Percentiles rank a stretch among this genome's conserved stretches.
Evolutionary conservation across 1,140 invertebrate genomes (phyloP).

Genomic region (Zelostemma sp.): DNA sequence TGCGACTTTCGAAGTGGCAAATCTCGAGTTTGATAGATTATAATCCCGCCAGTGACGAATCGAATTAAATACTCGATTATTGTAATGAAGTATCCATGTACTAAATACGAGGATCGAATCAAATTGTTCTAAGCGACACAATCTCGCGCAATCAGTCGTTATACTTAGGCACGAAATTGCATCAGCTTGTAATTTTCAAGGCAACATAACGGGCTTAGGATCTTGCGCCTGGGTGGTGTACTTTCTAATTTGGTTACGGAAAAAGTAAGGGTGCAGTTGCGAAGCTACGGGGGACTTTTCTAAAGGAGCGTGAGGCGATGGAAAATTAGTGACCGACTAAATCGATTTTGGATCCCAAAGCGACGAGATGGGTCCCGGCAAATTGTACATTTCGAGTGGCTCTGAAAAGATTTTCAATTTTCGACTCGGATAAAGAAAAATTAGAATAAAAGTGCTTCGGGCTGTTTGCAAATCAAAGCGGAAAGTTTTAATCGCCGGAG

Average conservation of each 20-base stretch:
- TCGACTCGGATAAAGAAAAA: too few relatives aligned
- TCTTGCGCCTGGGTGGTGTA: slow-evolving; percentile 48
- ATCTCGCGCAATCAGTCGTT: slow-evolving; percentile 60
- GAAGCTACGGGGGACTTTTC: slow-evolving; percentile 33
- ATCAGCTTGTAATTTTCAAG: slow-evolving; percentile 62
- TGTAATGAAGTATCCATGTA: slow-evolving; percentile 33
- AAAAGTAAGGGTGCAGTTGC: slow-evolving; percentile 57
- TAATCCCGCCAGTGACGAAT: slow-evolving; percentile 19
- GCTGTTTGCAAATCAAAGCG: background rate
- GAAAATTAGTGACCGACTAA: slow-evolving; percentile 60
- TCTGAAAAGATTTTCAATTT: too few relatives aligned
- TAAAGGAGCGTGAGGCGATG: slow-evolving; percentile 45
- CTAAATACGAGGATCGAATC: slow-evolving; percentile 54
- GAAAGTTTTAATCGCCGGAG: too few relatives aligned
- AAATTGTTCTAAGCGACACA: slow-evolving; percentile 62
- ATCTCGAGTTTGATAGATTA: background rate
- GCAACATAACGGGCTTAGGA: slow-evolving; percentile 48
- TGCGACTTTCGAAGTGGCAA: background rate
- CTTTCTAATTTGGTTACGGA: slow-evolving; percentile 60
- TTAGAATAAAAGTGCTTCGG: too few relatives aligned
- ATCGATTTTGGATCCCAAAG: slow-evolving; percentile 55
- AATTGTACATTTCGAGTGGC: background rate
- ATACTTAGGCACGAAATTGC: slow-evolving; percentile 58
- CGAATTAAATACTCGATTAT: slow-evolving; percentile 18
- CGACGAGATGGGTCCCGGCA: slow-evolving; percentile 17